Conservation (phyloP, 2,797 vertebrate species). For the Oreortyx pictus region DNA sequence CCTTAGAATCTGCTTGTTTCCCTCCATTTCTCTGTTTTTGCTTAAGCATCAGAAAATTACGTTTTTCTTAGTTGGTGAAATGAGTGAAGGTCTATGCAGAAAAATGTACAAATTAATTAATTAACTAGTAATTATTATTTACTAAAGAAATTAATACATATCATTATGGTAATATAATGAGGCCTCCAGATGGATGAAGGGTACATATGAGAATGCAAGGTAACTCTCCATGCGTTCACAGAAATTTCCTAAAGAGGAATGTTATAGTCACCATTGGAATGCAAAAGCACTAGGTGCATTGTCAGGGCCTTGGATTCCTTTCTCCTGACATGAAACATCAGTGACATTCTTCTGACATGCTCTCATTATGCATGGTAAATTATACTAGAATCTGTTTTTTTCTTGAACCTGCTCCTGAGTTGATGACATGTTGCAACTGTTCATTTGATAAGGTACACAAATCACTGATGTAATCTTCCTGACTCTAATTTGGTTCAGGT, state of each 20-base stretch:
- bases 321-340: constrained; percentile 38
- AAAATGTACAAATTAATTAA: not conserved
- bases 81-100: not conserved
- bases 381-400: constrained; percentile 61
- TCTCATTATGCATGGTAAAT: constrained; percentile 61
- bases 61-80: not conserved
- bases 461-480: constrained; percentile 47
- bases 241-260: constrained; percentile 1
- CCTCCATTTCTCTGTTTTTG: not conserved
- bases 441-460: constrained; percentile 56
- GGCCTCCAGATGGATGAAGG: not conserved
- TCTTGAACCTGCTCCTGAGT: constrained; percentile 47
- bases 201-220: not conserved
- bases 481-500: constrained; percentile 60
- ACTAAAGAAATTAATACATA: not conserved
- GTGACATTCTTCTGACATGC: constrained; percentile 53
- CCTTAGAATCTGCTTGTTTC: not conserved
- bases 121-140: not conserved
- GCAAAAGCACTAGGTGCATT: constrained; percentile 37
- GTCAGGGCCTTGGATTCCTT: constrained; percentile 21
- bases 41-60: not conserved
- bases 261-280: not conserved
- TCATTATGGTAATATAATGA: not conserved
- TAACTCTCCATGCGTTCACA: not conserved
- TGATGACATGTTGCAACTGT: constrained; percentile 49